These are phyloP conservation scores for Hoplias malabaricus DNA, from an alignment of 2,113 vertebrate species.

Conservation along the genomic window DNA sequence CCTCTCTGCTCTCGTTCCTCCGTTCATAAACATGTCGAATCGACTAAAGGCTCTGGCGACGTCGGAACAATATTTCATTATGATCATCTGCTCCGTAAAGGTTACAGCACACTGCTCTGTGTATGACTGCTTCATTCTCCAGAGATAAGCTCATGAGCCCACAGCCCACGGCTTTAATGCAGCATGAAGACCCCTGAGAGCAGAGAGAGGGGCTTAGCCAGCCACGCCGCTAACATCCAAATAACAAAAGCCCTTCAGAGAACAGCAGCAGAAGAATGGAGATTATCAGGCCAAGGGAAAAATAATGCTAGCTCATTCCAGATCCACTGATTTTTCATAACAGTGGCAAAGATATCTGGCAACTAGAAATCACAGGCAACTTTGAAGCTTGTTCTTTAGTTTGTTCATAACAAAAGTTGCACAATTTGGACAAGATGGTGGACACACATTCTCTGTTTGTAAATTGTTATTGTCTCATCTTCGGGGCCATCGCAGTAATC, in stretches of 20 bases:
- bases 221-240: not conserved
- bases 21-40: constrained; percentile 42
- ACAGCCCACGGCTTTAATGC: constrained; percentile 12
- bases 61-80: constrained; percentile 37
- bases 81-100: constrained; percentile 28
- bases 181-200: constrained; percentile 6
- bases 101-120: constrained; percentile 21
- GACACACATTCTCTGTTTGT: too few relatives aligned
- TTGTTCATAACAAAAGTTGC: not conserved
- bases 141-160: constrained; percentile 15
- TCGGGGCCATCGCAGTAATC: too few relatives aligned
- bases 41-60: constrained; percentile 19
- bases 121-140: constrained; percentile 9
- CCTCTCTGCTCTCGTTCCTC: constrained; percentile 8
- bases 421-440: not conserved
- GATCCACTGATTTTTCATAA: not conserved
- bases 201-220: not conserved
- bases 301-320: not conserved
- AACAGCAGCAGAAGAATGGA: not conserved
- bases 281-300: not conserved
- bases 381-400: not conserved
- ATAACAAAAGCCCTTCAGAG: not conserved
- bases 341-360: not conserved
- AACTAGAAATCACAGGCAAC: not conserved
- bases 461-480: too few relatives aligned